Evolutionary conservation across 1,140 invertebrate species (phyloP).

Genomic region (Pseudomyrmex flavicornis): DNA sequence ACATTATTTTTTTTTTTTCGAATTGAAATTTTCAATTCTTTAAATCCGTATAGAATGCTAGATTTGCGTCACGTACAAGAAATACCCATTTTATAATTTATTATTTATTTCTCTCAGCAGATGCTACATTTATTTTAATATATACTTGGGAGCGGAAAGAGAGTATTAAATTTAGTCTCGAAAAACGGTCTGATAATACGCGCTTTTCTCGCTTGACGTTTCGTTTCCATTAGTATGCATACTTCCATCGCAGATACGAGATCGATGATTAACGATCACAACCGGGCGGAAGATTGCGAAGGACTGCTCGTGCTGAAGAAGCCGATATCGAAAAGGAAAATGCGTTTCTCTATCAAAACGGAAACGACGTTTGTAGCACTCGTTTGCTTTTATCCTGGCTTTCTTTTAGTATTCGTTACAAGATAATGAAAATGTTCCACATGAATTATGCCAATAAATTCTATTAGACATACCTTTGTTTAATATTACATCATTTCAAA

Average conservation of each 20-base stretch:
- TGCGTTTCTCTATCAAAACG: background rate
- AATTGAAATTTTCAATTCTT: too few relatives aligned
- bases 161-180: background rate
- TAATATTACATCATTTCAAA: background rate
- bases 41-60: too few relatives aligned
- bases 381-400: background rate
- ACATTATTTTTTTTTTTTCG: too few relatives aligned
- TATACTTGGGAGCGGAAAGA: background rate
- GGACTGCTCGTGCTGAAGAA: constrained; percentile 16
- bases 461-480: constrained; percentile 3
- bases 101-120: too few relatives aligned
- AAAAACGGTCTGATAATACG: background rate
- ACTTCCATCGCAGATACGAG: background rate
- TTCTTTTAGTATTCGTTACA: constrained; percentile 4
- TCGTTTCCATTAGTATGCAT: constrained; percentile 2
- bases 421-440: background rate
- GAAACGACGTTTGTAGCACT: constrained; percentile 13
- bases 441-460: background rate
- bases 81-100: too few relatives aligned
- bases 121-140: background rate
- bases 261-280: constrained; percentile 40
- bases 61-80: too few relatives aligned
- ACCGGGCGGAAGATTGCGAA: background rate
- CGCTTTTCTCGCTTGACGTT: background rate
- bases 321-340: constrained; percentile 13